Base-by-base conservation (phyloP, 2,113 vertebrate genomes). In the Chloebia gouldiae region DNA sequence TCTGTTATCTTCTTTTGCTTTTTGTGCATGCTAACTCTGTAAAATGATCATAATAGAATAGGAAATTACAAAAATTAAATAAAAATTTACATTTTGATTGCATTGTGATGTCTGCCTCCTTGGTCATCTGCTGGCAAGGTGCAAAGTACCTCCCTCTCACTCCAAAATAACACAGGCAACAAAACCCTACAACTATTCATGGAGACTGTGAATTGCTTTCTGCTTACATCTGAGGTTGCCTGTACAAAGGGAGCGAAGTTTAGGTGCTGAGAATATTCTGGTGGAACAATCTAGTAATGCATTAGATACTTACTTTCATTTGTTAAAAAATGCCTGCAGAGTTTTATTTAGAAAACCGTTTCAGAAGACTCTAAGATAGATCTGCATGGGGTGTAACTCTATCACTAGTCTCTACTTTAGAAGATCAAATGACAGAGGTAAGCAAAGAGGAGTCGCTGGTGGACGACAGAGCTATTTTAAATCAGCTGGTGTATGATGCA, bases 11-110 rank as follows among this genome's bases (percentile, higher is more conserved):
- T 51, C 40, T 60, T 28, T 49, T 39, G 37, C 15, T 82, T 82
- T 75, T 66, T 66, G 66, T 18, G 19, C 42, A 66, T 18, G 10
- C 13, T 69, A 51, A 42, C 72, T 61, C 21, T 60, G 16, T 21
- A 51, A 51, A 15, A 28, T 2, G 0, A 35, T 12, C n/a, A 30
- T 19, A 69, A 44, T 0, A 44, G 9, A 31, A 60, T 2, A 81
- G 13, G 22, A 73, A 86, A 28, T 12, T 19, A 64, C 31, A 79
- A 30, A 54, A 30, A 54, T 15, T 3, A 54, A 65, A 65, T 35
- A 10, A 54, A 28, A 31, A 61, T 11, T 50, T 77, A 39, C 15
- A 13, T 69, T 89, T 79, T 59, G 6, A 69, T 40, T 77, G 69
- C 23, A 40, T 30, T 61, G 44, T 30, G 15, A 49, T 28, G 50